Conservation (phyloP, 2,888 invertebrate genomes). For the Hecatera dysodea region DNA sequence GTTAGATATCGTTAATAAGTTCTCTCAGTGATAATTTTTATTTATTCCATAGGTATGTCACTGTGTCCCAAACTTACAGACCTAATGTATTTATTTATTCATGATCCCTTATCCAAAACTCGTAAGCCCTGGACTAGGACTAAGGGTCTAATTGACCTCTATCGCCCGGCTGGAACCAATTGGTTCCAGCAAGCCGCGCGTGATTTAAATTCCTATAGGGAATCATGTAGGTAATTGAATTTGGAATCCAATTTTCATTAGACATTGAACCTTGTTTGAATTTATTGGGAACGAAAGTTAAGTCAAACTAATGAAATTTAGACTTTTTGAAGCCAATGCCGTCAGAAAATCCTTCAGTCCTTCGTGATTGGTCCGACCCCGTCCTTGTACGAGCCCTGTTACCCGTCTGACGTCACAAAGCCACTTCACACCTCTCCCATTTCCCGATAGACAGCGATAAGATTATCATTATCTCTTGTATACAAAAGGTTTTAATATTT, state of each 20-base stretch:
- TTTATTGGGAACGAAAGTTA: not conserved
- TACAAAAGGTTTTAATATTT: conserved; percentile 56
- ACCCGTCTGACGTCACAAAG: conserved; percentile 50
- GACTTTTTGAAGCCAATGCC: conserved; percentile 3
- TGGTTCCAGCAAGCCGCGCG: too few relatives aligned
- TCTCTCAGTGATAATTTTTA: not conserved
- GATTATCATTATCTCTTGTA: conserved; percentile 55
- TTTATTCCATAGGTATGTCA: too few relatives aligned
- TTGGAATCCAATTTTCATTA: not conserved
- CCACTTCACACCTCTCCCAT: conserved; percentile 53
- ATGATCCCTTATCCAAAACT: not conserved
- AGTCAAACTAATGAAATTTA: not conserved
- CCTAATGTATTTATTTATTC: too few relatives aligned
- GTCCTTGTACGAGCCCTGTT: conserved; percentile 40
- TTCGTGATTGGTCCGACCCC: not conserved
- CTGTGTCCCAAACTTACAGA: not conserved
- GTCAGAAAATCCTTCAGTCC: conserved; percentile 2
- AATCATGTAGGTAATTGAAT: not conserved
- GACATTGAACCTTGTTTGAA: too few relatives aligned
- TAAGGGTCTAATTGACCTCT: not conserved
- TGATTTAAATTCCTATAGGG: not conserved
- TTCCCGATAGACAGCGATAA: conserved; percentile 62
- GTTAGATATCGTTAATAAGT: not conserved
- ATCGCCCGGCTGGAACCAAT: too few relatives aligned
- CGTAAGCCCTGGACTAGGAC: too few relatives aligned